These are phyloP conservation scores for Lutraria rhynchaena DNA, from an alignment of 1,140 invertebrate species.

Conservation along the genomic window DNA sequence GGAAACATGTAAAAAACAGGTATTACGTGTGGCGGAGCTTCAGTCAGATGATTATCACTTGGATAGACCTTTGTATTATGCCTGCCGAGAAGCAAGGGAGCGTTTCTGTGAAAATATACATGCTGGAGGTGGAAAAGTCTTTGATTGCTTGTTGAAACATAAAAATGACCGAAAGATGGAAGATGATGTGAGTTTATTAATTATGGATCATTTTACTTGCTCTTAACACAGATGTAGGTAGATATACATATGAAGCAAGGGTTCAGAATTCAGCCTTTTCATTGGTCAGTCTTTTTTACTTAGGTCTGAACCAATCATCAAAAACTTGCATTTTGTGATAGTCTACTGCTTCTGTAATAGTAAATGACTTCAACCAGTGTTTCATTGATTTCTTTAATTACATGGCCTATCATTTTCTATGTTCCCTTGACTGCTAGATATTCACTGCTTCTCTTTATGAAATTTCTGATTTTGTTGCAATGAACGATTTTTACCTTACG, in stretches of 20 bases:
- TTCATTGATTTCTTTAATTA: no score
- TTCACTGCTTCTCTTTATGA: no score
- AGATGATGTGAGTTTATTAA: slow-evolving; percentile 5
- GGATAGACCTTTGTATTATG: slow-evolving; percentile 94
- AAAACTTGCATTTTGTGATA: no score
- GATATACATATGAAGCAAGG: neutral
- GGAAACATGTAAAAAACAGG: slow-evolving; percentile 88
- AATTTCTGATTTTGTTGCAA: no score
- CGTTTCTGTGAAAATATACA: slow-evolving; percentile 83
- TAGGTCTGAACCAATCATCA: neutral
- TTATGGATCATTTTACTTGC: no score
- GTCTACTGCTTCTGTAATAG: no score
- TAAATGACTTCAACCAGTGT: no score
- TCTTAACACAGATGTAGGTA: neutral
- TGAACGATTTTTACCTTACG: no score
- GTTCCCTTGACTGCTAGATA: no score
- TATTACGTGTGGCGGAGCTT: slow-evolving; percentile 92
- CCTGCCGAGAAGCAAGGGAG: slow-evolving; percentile 93
- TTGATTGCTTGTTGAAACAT: slow-evolving; percentile 93
- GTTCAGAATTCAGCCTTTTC: no score
- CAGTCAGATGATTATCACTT: slow-evolving; percentile 96
- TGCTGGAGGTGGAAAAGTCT: slow-evolving; percentile 89
- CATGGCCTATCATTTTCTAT: no score
- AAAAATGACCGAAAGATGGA: slow-evolving; percentile 89
- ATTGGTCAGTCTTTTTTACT: neutral